Evolutionary conservation across 2,888 invertebrate species (phyloP).

Genomic region (Thecophora atra): DNA sequence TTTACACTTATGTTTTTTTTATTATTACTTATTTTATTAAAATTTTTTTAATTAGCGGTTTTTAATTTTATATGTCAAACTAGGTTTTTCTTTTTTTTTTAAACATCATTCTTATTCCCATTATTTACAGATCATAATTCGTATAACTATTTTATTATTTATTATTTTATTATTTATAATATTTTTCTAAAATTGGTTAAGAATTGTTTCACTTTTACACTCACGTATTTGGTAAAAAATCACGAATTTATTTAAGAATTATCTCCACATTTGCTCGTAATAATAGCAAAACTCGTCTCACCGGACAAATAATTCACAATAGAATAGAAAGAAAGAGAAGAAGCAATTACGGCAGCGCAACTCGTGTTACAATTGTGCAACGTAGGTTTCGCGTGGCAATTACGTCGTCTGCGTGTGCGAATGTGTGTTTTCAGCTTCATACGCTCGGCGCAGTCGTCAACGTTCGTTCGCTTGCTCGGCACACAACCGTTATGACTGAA

Average conservation of each 20-base stretch:
- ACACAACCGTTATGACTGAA: slow-evolving; percentile 9
- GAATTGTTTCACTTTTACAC: too few relatives aligned
- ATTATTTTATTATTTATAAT: too few relatives aligned
- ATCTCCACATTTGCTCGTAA: too few relatives aligned
- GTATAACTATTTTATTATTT: too few relatives aligned
- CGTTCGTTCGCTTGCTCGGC: background rate
- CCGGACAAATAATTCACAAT: slow-evolving; percentile 4
- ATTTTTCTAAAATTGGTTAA: too few relatives aligned
- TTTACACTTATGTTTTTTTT: too few relatives aligned
- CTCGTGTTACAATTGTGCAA: slow-evolving; percentile 31
- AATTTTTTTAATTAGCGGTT: too few relatives aligned
- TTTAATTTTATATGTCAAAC: too few relatives aligned
- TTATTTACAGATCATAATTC: too few relatives aligned
- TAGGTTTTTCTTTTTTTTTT: too few relatives aligned
- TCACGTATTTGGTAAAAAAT: background rate
- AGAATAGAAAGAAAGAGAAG: slow-evolving; percentile 13
- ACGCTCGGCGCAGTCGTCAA: slow-evolving; percentile 10
- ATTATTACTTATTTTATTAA: too few relatives aligned
- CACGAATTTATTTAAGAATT: slow-evolving; percentile 1
- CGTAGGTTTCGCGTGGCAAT: slow-evolving; percentile 20
- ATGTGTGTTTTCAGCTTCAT: slow-evolving; percentile 2
- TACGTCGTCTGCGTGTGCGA: background rate
- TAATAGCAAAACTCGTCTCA: background rate
- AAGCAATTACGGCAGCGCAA: background rate
- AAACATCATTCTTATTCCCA: too few relatives aligned